Evolutionary conservation across 2,797 vertebrate species (phyloP), one percentile per base, ranked within the genome.

Genomic region (Hoplostethus atlanticus): DNA sequence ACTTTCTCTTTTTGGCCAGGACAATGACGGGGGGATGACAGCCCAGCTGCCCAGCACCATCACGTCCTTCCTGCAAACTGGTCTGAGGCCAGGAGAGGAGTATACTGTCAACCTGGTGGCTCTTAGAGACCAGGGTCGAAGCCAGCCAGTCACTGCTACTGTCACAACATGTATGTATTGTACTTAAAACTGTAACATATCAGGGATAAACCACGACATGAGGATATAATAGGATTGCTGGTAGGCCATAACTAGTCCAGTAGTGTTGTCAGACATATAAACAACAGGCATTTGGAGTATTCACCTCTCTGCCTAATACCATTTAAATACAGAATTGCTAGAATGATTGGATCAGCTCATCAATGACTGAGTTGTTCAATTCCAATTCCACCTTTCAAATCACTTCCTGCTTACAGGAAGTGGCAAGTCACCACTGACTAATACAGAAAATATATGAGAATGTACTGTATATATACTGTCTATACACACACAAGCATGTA

Each of bases 1-100:
- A 46, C 17, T 67, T 10, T 62, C 9, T 62, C 54, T 69, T 60
- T 62, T 52, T 2, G 1, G 42, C 28, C 84, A 99, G 98, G 97
- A 98, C 78, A 99, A 98, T 1, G 97, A 99, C 81, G 98, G 98
- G 4, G 97, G 97, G 0, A 96, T 98, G 91, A 99, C 98, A 0
- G 97, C 97, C 12, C 98, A 99, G 89, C 95, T 99, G 34, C 98
- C 98, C 70, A 98, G 97, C 79, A 96, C 95, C 0, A 97, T 99
- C 70, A 99, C 96, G 2, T 97, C 96, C 30, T 98, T 98, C 91
- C 95, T 98, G 81, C 98, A 99, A 92, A 99, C 96, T 0, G 97
- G 97, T 5, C 88, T 99, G 64, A 97, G 96, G 73, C 97, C 98
- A 0, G 98, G 98, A 5, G 98, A 99, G 11, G 97, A 99, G 73